Evolutionary conservation across 2,797 vertebrate genomes (phyloP), one percentile per base, ranked within the genome.

Genomic region (Halcyon chelicuti): DNA sequence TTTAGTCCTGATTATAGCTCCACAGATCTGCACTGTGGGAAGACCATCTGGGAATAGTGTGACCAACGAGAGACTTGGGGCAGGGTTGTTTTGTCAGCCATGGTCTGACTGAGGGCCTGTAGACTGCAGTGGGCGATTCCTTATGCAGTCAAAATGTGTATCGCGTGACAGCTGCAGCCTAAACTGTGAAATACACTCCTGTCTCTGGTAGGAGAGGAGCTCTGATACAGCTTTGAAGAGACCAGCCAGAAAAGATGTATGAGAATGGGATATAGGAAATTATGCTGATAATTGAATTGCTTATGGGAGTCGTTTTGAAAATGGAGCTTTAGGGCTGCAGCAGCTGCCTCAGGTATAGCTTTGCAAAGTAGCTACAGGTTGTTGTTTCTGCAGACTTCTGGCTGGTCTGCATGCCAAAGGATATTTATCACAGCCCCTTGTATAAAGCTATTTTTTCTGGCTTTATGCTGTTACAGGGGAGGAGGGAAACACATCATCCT

Each of bases 131-230:
- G 26, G 37, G 35, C 26, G 13, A 40, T 40, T 70, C 13, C 17
- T 62, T 49, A 35, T 19, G 20, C 28, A 70, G 26, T 12, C 67
- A 73, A 40, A 76, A 39, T 11, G 2, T 3, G 28, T 47, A 16
- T 8, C 12, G 26, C 21, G 8, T 3, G 29, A 22, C 22, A 55
- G 19, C 14, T 1, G 0, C 42, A 73, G 22, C 35, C 16, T 49
- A 47, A 7, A 12, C 15, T 37, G 60, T 42, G 73, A 73, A 67
- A 60, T 4, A 21, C 10, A 2, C 17, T 87, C 22, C 20, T 2
- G 0, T 16, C 40, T 52, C 5, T 39, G 29, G 31, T 74, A 29
- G 47, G 11, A 75, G n/a, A 49, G 16, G 12, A 72, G 26, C 26
- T 63, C 55, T 66, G 47, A 31, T 12, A 19, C 23, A 63, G 21